phyloP scores from a whole-genome alignment of 2,888 invertebrate genomes.

The Nineta flava region DNA sequence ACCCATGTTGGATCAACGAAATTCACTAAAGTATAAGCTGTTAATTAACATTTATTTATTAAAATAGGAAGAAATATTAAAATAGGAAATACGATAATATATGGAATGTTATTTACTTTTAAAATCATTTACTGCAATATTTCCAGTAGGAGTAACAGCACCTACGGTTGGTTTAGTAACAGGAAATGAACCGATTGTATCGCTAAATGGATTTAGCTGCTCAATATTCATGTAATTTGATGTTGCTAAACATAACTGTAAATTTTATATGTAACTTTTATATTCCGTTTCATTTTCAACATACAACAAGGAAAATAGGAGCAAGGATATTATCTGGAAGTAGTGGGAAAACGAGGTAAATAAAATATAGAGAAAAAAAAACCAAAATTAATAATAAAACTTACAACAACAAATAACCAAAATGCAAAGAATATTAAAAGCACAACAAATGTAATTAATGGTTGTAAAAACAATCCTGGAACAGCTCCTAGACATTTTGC shows the following conservation, averaged over 20 bases:
- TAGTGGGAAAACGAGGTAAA: background rate
- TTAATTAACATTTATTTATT: conserved; percentile 9
- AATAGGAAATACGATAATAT: conserved; percentile 11
- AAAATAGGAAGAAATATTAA: too few relatives aligned
- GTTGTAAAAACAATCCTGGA: conserved; percentile 73
- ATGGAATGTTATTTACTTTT: conserved; percentile 16
- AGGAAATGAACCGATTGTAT: background rate
- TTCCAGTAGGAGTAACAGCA: conserved; percentile 8
- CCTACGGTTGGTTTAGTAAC: background rate
- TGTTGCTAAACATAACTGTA: conserved; percentile 58
- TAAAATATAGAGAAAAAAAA: background rate
- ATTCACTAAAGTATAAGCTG: conserved; percentile 49
- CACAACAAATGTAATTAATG: conserved; percentile 64
- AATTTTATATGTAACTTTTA: conserved; percentile 9
- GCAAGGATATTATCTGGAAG: background rate
- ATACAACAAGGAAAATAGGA: background rate
- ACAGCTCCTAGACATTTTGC: conserved; percentile 72
- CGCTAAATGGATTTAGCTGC: conserved; percentile 11
- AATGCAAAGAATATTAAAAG: conserved; percentile 65
- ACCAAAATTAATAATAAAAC: conserved; percentile 18
- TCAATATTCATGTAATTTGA: conserved; percentile 41
- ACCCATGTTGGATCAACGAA: conserved; percentile 65
- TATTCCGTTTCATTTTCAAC: background rate
- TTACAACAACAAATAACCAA: conserved; percentile 75
- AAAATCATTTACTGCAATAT: conserved; percentile 15